Evolutionary conservation across 2,888 invertebrate species (phyloP), one percentile per base, ranked within the genome.

Genomic region (Allolobophora icterica): DNA sequence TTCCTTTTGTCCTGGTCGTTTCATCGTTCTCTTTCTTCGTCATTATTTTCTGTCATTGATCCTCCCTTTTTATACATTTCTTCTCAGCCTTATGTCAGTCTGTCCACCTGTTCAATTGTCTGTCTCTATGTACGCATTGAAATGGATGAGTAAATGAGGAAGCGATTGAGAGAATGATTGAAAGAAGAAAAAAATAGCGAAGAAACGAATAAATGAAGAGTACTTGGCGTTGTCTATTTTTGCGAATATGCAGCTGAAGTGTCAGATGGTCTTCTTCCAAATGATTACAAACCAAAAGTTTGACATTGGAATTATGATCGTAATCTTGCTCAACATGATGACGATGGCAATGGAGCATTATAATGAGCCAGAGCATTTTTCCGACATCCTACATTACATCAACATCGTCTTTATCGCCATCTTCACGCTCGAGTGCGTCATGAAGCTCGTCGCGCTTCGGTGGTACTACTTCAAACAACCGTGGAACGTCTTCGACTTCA

Each of bases 401-500:
- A 99, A 99, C 96, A 97, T 97, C 97, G 97, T 98, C 96, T 99
- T 99, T 96, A 99, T 99, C 96, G 98, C 98, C 96, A 98, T 99
- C 97, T 99, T 99, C 96, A 98, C 98, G 96, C 97, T 97, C 94
- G 99, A 99, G 97, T 99, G 99, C 97, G 97, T 98, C 96, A 97
- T 99, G 96, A 99, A 99, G 97, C 97, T 99, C 96, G 98, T 99
- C 96, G 99, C 99, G 94, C 97, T 99, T 96, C 97, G 99, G 95
- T 98, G 98, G 96, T 98, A 99, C 96, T 99, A 99, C 96, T 99
- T 99, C 97, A 98, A 98, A 96, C 98, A 99, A 96, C 99, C 99
- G 94, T 99, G 99, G 99, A 99, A 99, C 96, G 97, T 99, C 95
- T 99, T 99, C 96, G 99, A 99, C 97, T 98, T 98, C 96, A 98